Conservation (phyloP, 2,113 vertebrate genomes). For the Mionectes macconnelli region DNA sequence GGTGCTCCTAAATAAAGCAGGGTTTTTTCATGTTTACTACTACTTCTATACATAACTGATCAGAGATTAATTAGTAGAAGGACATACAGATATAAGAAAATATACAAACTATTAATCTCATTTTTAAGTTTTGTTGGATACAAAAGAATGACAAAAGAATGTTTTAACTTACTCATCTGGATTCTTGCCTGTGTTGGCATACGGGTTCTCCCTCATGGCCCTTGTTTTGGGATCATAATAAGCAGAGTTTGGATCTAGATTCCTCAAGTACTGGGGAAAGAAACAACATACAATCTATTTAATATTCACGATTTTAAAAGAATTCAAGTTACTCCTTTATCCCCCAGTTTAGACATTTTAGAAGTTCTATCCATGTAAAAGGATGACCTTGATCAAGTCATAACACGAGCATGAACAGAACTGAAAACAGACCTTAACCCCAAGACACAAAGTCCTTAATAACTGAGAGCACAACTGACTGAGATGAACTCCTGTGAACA, state of each 20-base stretch:
- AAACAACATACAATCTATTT: background rate
- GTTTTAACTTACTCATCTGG: slow-evolving; percentile 89
- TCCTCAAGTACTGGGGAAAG: slow-evolving; percentile 87
- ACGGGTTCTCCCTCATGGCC: slow-evolving; percentile 98
- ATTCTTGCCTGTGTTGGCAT: slow-evolving; percentile 92
- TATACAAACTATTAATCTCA: background rate
- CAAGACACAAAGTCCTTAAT: background rate
- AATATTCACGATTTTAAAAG: background rate
- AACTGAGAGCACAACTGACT: fast-evolving
- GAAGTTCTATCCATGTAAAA: background rate
- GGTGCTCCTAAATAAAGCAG: background rate
- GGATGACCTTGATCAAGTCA: background rate
- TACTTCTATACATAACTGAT: background rate
- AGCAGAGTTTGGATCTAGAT: slow-evolving; percentile 97
- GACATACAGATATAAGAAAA: background rate
- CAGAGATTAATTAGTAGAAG: background rate
- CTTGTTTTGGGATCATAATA: slow-evolving; percentile 99
- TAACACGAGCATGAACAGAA: background rate
- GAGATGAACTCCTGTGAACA: background rate
- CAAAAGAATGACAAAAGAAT: background rate
- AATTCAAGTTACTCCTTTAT: background rate
- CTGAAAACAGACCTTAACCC: background rate
- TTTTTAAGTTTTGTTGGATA: background rate
- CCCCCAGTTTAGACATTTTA: background rate
- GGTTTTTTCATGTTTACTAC: background rate